Evolutionary conservation across 2,797 vertebrate genomes (phyloP), one percentile per base, ranked within the genome.

Genomic region (Sebastes aleutianus): DNA sequence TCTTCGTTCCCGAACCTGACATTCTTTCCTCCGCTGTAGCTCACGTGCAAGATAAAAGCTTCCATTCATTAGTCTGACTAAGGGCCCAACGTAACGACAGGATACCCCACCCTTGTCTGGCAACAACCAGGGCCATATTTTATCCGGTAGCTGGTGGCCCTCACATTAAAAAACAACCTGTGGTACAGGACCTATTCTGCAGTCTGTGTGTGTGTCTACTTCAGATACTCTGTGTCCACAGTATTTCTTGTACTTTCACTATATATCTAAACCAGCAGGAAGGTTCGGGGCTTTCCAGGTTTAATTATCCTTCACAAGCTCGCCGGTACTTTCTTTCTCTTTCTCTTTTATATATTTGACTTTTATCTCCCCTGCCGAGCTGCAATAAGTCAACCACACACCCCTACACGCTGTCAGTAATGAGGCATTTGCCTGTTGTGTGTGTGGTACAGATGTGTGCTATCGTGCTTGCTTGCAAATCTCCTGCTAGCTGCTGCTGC

Each of bases 21-120:
- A 93, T 92, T 93, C 91, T 92, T 93, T 91, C 90, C 88, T 82
- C 65, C 24, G 16, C 88, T 88, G 87, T 80, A 88, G 82, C 86
- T 94, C 85, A 89, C 75, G 75, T 92, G 92, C 63, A 32, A 93
- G 92, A 93, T 93, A 91, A 95, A 95, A 93, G 92, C 90, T 74
- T 91, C 89, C 91, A 95, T 95, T 95, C 93, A 95, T 93, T 90
- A 93, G 85, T 79, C 78, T 80, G 26, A 87, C 78, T 74, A 67
- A 88, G 78, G 74, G 83, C 85, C 84, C 70, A 6, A 29, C 59
- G 39, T 79, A 90, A 87, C 74, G 79, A 87, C 92, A 94, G 92
- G 93, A 94, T 91, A 90, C 92, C 90, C 93, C 93, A 85, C 93
- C 94, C 93, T 85, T 73, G 90, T 91, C 91, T 91, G 91, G 88